A percentile compares a stretch with the other conserved stretches of the same genome.
Conservation (phyloP, 2,888 invertebrate genomes). For the Sepioteuthis lessoniana region DNA sequence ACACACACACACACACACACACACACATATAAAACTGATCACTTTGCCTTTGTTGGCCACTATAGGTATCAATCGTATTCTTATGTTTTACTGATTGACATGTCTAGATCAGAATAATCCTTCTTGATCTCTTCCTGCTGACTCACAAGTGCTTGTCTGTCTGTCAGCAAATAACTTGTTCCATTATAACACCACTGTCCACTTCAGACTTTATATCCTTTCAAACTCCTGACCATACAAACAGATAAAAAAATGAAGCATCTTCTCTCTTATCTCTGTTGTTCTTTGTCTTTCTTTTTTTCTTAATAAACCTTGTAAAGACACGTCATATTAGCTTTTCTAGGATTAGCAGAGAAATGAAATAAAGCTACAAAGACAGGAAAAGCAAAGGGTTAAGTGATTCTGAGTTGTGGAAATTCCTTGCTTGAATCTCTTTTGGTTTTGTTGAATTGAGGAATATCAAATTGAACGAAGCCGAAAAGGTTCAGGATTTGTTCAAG, state of each 20-base stretch:
- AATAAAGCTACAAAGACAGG: neutral
- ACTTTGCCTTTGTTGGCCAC: neutral
- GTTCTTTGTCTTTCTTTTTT: neutral
- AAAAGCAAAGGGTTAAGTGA: neutral
- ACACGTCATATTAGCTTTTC: neutral
- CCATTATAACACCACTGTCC: neutral
- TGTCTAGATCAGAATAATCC: conserved; percentile 4
- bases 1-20: neutral
- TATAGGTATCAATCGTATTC: neutral
- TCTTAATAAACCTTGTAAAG: neutral
- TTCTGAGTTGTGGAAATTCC: neutral
- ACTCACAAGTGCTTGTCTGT: neutral
- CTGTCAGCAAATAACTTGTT: conserved; percentile 11
- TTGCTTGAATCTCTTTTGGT: neutral
- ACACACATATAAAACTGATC: neutral
- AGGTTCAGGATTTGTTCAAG: too few relatives aligned
- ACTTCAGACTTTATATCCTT: neutral
- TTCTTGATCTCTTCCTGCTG: conserved; percentile 1
- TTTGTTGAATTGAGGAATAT: too few relatives aligned
- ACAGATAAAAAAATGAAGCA: too few relatives aligned
- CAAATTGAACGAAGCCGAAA: too few relatives aligned
- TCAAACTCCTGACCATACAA: neutral
- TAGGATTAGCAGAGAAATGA: neutral
- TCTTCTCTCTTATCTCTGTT: neutral
- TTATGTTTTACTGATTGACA: neutral